Evolutionary conservation across 2,797 vertebrate species (phyloP).

Genomic region (Sardinella longiceps): DNA sequence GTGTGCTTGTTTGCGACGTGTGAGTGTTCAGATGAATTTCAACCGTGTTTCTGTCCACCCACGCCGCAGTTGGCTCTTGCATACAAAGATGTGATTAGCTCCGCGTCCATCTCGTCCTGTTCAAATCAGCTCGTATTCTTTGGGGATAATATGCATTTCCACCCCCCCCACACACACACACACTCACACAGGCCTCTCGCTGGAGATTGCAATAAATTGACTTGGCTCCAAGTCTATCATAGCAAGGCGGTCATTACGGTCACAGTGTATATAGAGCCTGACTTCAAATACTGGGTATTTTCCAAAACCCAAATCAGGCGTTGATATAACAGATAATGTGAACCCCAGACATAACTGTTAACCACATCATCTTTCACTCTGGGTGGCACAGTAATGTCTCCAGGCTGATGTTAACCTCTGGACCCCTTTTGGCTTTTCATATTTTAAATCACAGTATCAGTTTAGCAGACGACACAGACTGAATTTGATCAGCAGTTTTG

Average conservation of each 20-base stretch:
- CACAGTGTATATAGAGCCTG: too few species aligned
- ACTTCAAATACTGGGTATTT: not conserved
- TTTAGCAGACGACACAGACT: too few species aligned
- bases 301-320: not conserved
- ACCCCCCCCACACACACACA: too few species aligned
- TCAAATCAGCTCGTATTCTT: constrained; percentile 31
- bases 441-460: too few species aligned
- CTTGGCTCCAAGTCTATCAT: not conserved
- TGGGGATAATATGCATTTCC: not conserved
- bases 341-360: not conserved
- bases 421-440: too few species aligned
- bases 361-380: not conserved
- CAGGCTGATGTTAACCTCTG: not conserved
- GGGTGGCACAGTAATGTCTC: not conserved
- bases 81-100: constrained; percentile 38
- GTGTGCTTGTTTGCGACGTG: not conserved
- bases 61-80: not conserved
- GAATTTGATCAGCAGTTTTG: too few species aligned
- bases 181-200: not conserved
- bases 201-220: not conserved
- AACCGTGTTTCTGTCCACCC: not conserved
- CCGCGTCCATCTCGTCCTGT: constrained; percentile 26
- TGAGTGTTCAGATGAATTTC: not conserved
- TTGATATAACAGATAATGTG: not conserved
- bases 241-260: not conserved